These are phyloP conservation scores for Lordiphosa andalusiaca DNA, from an alignment of 2,888 invertebrate genomes.

Conservation along the genomic window DNA sequence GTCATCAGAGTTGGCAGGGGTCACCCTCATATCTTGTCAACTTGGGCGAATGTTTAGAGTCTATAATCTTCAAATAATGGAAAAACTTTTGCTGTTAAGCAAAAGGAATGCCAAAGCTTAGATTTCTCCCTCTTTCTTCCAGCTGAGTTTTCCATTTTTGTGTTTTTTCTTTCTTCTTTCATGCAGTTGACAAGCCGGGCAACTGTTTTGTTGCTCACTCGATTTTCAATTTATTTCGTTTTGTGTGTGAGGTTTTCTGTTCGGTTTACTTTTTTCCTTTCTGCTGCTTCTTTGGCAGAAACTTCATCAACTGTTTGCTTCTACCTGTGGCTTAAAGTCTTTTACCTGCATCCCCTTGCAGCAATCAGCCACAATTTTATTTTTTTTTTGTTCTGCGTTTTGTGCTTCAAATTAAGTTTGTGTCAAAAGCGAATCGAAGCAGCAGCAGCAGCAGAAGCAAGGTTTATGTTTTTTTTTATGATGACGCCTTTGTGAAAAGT, in stretches of 20 bases:
- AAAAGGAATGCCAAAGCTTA: constrained; percentile 74
- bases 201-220: constrained; percentile 57
- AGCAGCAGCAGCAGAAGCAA: constrained; percentile 15
- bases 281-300: constrained; percentile 39
- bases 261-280: constrained; percentile 12
- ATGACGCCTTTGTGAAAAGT: constrained; percentile 67
- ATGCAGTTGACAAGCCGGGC: constrained; percentile 61
- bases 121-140: constrained; percentile 45
- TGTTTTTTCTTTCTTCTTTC: constrained; percentile 22
- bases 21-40: constrained; percentile 57
- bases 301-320: constrained; percentile 69
- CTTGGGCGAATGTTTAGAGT: constrained; percentile 70
- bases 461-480: constrained; percentile 39
- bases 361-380: constrained; percentile 44
- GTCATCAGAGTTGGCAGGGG: constrained; percentile 46
- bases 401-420: constrained; percentile 68
- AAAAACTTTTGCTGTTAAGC: constrained; percentile 78
- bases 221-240: constrained; percentile 71
- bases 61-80: constrained; percentile 79
- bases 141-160: constrained; percentile 24
- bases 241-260: constrained; percentile 23
- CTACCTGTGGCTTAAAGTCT: constrained; percentile 71
- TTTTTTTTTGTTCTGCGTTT: constrained; percentile 30
- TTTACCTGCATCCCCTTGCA: constrained; percentile 19
- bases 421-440: constrained; percentile 38